These are phyloP conservation scores for Andinoacara biseriatus DNA, from an alignment of 2,113 vertebrate genomes.

Conservation along the genomic window DNA sequence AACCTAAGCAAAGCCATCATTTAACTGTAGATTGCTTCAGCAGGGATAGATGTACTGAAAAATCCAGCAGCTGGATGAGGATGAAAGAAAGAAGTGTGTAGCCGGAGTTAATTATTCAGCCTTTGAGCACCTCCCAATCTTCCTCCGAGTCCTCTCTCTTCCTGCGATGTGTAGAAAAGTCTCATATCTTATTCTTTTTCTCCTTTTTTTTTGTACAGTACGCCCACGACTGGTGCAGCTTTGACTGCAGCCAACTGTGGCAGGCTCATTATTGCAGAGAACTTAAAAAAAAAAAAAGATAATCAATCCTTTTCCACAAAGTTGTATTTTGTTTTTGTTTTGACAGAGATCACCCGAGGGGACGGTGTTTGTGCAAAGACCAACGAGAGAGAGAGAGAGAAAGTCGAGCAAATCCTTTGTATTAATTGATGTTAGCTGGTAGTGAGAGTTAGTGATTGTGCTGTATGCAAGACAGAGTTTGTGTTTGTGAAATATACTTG, in stretches of 20 bases:
- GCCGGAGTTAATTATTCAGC: slow-evolving; percentile 42
- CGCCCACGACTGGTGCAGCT: background rate
- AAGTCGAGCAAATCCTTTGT: slow-evolving; percentile 39
- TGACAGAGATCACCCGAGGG: background rate
- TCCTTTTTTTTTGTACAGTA: slow-evolving; percentile 6
- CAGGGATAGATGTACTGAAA: slow-evolving; percentile 12
- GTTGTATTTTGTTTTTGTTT: slow-evolving; percentile 22
- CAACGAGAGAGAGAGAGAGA: background rate
- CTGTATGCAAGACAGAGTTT: slow-evolving; percentile 65
- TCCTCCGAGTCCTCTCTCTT: slow-evolving; percentile 35
- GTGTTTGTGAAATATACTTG: slow-evolving; percentile 69
- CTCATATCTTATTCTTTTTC: slow-evolving; percentile 23
- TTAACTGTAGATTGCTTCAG: slow-evolving; percentile 68
- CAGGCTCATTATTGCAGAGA: slow-evolving; percentile 27
- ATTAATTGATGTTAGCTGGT: slow-evolving; percentile 64
- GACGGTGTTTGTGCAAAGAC: slow-evolving; percentile 4
- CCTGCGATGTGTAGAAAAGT: slow-evolving; percentile 3
- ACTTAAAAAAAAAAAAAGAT: background rate
- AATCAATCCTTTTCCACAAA: background rate
- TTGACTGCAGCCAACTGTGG: slow-evolving; percentile 6
- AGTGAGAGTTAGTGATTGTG: slow-evolving; percentile 69
- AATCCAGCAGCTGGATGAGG: slow-evolving; percentile 7
- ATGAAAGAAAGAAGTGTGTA: slow-evolving; percentile 11
- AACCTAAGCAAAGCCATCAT: slow-evolving; percentile 66
- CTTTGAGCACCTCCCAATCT: slow-evolving; percentile 40